These are phyloP conservation scores for Glossophaga mutica DNA, from an alignment of 2,797 vertebrate genomes.

Conservation along the genomic window DNA sequence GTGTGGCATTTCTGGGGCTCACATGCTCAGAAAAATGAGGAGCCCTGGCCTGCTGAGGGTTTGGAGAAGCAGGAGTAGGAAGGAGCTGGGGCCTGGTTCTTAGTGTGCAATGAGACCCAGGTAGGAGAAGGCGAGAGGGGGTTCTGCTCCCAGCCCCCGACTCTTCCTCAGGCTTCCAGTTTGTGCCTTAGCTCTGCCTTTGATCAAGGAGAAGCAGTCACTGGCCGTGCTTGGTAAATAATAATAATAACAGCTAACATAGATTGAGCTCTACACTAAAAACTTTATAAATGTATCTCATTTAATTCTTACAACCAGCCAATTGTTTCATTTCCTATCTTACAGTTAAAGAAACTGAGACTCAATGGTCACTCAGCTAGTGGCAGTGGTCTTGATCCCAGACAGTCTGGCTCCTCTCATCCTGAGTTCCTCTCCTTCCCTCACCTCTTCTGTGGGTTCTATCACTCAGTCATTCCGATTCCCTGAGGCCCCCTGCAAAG, in stretches of 20 bases:
- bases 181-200: background rate
- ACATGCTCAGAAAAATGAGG: background rate
- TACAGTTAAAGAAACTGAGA: background rate
- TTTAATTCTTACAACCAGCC: background rate
- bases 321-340: background rate
- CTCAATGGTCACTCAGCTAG: background rate
- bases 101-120: fast-evolving
- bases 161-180: fast-evolving
- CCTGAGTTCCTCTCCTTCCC: background rate
- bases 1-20: background rate
- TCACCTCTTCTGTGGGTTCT: background rate
- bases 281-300: background rate
- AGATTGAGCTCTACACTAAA: background rate
- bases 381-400: background rate
- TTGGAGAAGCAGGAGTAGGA: background rate
- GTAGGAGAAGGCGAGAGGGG: fast-evolving
- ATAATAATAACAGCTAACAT: background rate
- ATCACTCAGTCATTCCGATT: background rate
- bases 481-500: background rate
- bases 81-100: background rate
- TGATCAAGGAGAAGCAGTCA: background rate
- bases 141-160: background rate
- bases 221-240: background rate
- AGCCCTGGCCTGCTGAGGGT: background rate
- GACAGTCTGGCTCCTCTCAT: background rate